phyloP scores from a whole-genome alignment of 2,113 vertebrate genomes.

The Thymallus thymallus region DNA sequence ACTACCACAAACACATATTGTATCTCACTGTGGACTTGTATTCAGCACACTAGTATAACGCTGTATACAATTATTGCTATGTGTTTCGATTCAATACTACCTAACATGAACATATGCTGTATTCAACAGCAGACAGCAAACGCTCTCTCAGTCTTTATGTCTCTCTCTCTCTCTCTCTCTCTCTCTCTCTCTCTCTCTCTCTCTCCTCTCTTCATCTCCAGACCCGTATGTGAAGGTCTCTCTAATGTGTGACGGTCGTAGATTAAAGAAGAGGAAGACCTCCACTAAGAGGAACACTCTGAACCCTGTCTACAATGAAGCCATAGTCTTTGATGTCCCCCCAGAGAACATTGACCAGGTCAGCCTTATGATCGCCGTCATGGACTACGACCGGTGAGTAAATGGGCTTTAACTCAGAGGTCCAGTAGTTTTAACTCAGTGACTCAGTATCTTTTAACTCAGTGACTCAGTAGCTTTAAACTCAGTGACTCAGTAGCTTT shows the following conservation, averaged over 20 bases:
- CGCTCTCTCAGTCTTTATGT: no score
- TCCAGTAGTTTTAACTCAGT: no score
- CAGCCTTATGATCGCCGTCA: constrained; percentile 94
- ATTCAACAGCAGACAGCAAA: no score
- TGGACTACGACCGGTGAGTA: constrained; percentile 98
- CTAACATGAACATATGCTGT: background rate
- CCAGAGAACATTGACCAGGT: constrained; percentile 98
- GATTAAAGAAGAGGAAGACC: constrained; percentile 97
- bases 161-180: constrained; percentile 12
- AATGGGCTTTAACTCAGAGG: background rate
- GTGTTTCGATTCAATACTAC: background rate
- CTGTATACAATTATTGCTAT: no score
- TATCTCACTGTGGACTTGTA: no score
- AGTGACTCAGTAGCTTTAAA: background rate
- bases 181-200: no score
- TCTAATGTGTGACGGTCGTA: constrained; percentile 93
- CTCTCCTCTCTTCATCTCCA: constrained; percentile 46
- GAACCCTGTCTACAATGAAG: constrained; percentile 98
- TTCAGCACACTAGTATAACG: no score
- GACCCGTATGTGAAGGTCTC: constrained; percentile 99
- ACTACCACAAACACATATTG: background rate
- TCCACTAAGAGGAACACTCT: constrained; percentile 97
- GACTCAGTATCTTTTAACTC: no score
- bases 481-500: background rate
- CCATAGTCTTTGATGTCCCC: constrained; percentile 98